These are phyloP conservation scores for Trigoniulus corallinus DNA, from an alignment of 1,140 invertebrate genomes.

Conservation along the genomic window DNA sequence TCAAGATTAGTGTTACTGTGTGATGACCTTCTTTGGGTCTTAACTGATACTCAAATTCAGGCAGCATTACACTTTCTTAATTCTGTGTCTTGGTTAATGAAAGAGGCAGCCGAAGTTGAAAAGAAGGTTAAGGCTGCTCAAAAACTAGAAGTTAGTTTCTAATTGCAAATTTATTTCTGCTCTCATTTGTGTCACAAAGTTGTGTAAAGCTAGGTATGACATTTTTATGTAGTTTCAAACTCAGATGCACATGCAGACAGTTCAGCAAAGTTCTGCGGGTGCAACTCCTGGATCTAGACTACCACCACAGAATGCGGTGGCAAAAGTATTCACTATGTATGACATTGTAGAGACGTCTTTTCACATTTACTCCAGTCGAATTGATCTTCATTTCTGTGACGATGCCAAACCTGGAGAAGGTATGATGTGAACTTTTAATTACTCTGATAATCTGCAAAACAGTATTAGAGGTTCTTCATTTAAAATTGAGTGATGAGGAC, in stretches of 20 bases:
- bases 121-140: slow-evolving; percentile 70
- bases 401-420: slow-evolving; percentile 43
- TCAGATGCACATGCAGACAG: too few relatives aligned
- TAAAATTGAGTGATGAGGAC: too few relatives aligned
- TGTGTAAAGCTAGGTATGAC: slow-evolving; percentile 14
- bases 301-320: slow-evolving; percentile 26
- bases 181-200: neutral
- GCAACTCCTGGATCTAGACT: too few relatives aligned
- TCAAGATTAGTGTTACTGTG: slow-evolving; percentile 81
- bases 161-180: neutral
- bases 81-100: slow-evolving; percentile 68
- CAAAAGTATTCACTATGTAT: slow-evolving; percentile 63
- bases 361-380: slow-evolving; percentile 82
- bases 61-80: slow-evolving; percentile 87
- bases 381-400: slow-evolving; percentile 94
- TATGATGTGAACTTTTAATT: neutral
- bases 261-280: too few relatives aligned
- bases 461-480: too few relatives aligned
- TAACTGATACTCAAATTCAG: slow-evolving; percentile 90
- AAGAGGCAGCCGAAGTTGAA: slow-evolving; percentile 60
- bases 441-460: neutral
- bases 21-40: slow-evolving; percentile 93
- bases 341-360: slow-evolving; percentile 96
- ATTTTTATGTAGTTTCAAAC: slow-evolving; percentile 35
- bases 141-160: slow-evolving; percentile 55